Conservation (phyloP, 2,113 vertebrate species). For the Sceloporus tristichus region DNA sequence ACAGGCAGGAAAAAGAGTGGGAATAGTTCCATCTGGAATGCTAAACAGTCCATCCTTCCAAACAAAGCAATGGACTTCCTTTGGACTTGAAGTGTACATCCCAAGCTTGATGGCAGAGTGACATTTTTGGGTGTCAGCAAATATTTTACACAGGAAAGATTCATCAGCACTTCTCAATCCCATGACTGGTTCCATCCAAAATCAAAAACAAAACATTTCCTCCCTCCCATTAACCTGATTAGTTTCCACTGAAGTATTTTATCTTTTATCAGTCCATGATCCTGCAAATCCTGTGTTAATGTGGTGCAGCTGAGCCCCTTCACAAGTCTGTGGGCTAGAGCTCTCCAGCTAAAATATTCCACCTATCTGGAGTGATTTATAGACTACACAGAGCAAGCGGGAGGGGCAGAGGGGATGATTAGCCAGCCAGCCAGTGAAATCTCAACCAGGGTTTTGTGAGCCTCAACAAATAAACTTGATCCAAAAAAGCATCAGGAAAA, state of each 20-base stretch:
- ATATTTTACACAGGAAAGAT: conserved; percentile 4
- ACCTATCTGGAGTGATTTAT: conserved; percentile 40
- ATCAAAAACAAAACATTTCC: neutral
- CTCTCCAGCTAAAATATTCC: conserved; percentile 51
- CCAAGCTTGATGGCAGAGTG: neutral
- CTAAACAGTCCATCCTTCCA: neutral
- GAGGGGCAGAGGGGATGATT: neutral
- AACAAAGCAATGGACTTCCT: neutral
- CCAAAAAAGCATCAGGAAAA: neutral
- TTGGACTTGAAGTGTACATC: rapidly evolving
- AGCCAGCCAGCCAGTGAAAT: neutral
- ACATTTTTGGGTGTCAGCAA: conserved; percentile 6
- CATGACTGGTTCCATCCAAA: neutral
- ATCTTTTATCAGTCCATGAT: conserved; percentile 41
- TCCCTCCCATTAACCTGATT: neutral
- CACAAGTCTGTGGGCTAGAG: conserved; percentile 4
- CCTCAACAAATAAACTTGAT: neutral
- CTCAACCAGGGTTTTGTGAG: neutral
- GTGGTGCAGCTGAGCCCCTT: neutral
- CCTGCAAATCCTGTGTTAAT: conserved; percentile 51
- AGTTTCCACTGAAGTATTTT: neutral
- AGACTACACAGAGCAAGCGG: conserved; percentile 1
- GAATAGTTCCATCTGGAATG: neutral
- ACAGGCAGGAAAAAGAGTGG: neutral
- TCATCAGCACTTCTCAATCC: neutral